phyloP scores from a whole-genome alignment of 2,888 invertebrate species.

The Keiferia lycopersicella region DNA sequence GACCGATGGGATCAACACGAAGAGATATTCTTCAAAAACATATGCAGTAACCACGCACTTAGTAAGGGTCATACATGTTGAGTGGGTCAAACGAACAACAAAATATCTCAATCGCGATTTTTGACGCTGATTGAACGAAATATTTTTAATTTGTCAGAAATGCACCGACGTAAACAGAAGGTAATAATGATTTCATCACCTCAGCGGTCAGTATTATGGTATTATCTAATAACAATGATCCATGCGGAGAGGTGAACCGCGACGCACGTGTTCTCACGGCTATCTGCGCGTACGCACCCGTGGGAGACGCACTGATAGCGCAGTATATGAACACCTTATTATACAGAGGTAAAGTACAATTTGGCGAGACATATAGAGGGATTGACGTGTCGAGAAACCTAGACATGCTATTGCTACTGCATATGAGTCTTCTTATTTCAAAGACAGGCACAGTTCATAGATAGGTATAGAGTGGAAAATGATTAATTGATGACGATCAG shows the following conservation, averaged over 20 bases:
- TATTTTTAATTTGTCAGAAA: too few relatives aligned
- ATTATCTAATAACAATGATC: conserved; percentile 3
- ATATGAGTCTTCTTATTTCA: too few relatives aligned
- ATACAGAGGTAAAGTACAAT: neutral
- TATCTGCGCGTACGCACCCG: conserved; percentile 45
- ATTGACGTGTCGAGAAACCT: neutral
- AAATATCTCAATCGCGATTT: neutral
- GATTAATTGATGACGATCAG: too few relatives aligned
- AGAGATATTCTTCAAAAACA: too few relatives aligned
- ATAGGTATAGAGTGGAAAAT: too few relatives aligned
- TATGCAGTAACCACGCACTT: too few relatives aligned
- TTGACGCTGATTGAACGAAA: too few relatives aligned
- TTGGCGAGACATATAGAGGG: neutral
- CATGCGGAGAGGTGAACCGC: conserved; percentile 16
- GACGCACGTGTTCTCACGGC: conserved; percentile 64
- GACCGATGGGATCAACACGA: too few relatives aligned
- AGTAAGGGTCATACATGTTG: too few relatives aligned
- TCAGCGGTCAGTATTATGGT: neutral
- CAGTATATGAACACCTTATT: neutral
- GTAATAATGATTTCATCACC: neutral
- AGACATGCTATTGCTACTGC: too few relatives aligned
- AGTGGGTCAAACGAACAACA: too few relatives aligned
- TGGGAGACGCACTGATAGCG: conserved; percentile 4
- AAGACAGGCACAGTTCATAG: too few relatives aligned
- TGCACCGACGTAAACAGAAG: neutral